A percentile compares a stretch with the other conserved stretches of the same genome.
Evolutionary conservation across 2,797 vertebrate genomes (phyloP).

Genomic region (Rousettus madagascariensis): DNA sequence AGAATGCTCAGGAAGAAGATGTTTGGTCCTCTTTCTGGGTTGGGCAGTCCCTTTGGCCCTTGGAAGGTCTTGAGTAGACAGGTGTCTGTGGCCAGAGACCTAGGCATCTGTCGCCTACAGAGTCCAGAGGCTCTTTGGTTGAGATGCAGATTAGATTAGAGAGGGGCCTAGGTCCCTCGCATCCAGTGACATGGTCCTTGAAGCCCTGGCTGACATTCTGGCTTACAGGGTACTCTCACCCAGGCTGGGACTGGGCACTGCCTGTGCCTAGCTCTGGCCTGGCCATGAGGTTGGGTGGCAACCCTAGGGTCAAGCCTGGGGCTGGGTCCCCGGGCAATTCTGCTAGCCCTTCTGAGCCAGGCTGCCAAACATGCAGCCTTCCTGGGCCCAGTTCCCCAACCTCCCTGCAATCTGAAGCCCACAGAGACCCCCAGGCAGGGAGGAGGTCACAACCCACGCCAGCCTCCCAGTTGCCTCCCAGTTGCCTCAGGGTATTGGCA

Average conservation of each 20-base stretch:
- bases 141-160: background rate
- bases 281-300: background rate
- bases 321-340: background rate
- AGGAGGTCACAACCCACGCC: background rate
- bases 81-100: background rate
- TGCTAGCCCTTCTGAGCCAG: background rate
- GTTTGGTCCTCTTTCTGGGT: background rate
- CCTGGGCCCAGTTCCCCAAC: background rate
- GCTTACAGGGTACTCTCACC: background rate
- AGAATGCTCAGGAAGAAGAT: background rate
- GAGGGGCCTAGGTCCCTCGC: background rate
- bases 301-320: background rate
- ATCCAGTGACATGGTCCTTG: background rate
- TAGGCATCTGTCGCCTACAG: background rate
- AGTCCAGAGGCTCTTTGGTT: background rate
- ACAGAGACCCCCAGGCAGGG: background rate
- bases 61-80: background rate
- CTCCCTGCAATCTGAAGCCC: background rate
- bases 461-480: background rate
- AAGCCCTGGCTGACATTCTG: background rate
- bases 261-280: background rate
- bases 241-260: too few species aligned
- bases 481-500: accelerated
- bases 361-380: background rate
- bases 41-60: background rate